Evolutionary conservation across 2,797 vertebrate genomes (phyloP).

Genomic region (Chelidonichthys spinosus): DNA sequence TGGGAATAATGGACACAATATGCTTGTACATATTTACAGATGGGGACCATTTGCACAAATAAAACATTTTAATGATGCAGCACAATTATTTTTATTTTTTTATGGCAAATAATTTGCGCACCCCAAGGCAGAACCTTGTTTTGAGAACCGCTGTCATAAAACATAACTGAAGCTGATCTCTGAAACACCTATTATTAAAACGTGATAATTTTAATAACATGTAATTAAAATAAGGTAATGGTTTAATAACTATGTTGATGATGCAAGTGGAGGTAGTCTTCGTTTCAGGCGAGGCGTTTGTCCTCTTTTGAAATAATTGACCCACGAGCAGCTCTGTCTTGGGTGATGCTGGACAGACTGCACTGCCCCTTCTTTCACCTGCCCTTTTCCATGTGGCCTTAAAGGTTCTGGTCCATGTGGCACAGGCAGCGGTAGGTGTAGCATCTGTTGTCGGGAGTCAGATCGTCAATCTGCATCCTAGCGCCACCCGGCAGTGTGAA

Average conservation of each 20-base stretch:
- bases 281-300: neutral
- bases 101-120: no score
- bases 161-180: neutral
- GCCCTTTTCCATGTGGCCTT: constrained; percentile 33
- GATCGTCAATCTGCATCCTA: constrained; percentile 1
- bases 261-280: neutral
- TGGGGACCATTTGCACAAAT: no score
- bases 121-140: no score
- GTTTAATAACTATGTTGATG: no score
- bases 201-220: no score
- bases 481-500: constrained; percentile 17
- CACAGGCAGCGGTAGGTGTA: constrained; percentile 59
- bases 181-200: neutral
- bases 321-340: neutral
- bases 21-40: no score
- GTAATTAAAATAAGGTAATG: no score
- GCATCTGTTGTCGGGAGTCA: constrained; percentile 59
- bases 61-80: no score
- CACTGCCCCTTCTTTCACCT: constrained; percentile 10
- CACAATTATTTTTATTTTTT: no score
- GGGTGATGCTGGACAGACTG: constrained; percentile 42
- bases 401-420: constrained; percentile 24
- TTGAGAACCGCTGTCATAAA: neutral
- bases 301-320: neutral
- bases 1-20: no score